Percentiles rank a stretch among this genome's conserved stretches.
These are phyloP conservation scores for Sterrhoptilus dennistouni DNA, from an alignment of 2,113 vertebrate species.

Conservation along the genomic window DNA sequence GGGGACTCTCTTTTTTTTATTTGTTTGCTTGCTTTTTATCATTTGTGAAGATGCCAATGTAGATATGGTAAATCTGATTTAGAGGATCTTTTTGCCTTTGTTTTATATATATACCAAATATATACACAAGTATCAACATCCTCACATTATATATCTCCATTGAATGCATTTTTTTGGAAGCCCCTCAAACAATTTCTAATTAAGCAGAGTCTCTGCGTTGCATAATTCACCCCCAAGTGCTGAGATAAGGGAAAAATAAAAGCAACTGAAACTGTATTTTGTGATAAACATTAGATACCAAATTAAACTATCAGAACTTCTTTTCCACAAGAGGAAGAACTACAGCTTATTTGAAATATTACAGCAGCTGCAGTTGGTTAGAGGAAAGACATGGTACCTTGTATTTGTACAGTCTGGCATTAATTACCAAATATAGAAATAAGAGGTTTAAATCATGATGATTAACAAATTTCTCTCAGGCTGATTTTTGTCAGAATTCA, in stretches of 20 bases:
- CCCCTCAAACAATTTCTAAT: not conserved
- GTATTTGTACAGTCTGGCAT: not conserved
- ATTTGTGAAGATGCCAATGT: not conserved
- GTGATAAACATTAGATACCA: not conserved
- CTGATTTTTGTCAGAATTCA: not conserved
- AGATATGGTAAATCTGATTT: not conserved
- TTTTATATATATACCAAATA: not conserved
- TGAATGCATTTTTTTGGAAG: not conserved
- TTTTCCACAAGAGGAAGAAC: not conserved
- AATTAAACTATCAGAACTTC: not conserved
- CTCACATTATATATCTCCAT: not conserved
- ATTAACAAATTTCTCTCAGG: not conserved
- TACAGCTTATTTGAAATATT: not conserved
- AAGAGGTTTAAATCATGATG: not conserved
- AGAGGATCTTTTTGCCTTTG: not conserved
- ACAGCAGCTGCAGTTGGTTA: not conserved
- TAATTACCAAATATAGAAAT: not conserved
- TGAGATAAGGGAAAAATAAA: not conserved
- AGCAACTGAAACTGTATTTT: not conserved
- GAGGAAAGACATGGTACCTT: not conserved
- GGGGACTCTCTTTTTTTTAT: too few species aligned
- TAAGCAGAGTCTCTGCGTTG: not conserved
- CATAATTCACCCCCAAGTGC: not conserved
- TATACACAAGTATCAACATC: too few species aligned
- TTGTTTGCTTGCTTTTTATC: not conserved